A percentile compares a stretch with the other conserved stretches of the same genome.
These are phyloP conservation scores for Candidula unifasciata DNA, from an alignment of 2,888 invertebrate genomes.

Conservation along the genomic window DNA sequence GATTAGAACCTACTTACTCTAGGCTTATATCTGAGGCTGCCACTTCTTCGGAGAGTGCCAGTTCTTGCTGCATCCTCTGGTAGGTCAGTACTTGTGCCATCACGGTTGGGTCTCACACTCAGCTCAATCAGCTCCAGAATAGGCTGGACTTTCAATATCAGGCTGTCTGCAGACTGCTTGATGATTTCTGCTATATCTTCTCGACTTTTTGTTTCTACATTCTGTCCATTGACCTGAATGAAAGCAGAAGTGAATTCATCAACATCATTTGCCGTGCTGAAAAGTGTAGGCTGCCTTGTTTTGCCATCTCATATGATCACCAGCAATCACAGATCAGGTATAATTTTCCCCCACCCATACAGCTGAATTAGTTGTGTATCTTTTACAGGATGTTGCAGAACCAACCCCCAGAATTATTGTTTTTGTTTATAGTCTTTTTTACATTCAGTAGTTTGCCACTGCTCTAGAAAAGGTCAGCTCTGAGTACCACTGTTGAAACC, in stretches of 20 bases:
- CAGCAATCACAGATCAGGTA: too few relatives aligned
- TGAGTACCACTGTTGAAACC: too few relatives aligned
- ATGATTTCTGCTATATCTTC: constrained; percentile 96
- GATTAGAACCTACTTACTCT: constrained; percentile 60
- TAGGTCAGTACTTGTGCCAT: constrained; percentile 84
- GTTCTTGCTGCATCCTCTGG: constrained; percentile 83
- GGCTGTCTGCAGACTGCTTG: constrained; percentile 68
- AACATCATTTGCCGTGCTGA: too few relatives aligned
- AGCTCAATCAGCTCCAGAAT: constrained; percentile 94
- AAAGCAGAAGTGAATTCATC: too few relatives aligned
- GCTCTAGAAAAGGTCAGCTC: too few relatives aligned
- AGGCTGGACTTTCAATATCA: constrained; percentile 93
- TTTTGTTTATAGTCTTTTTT: too few relatives aligned
- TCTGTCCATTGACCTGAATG: constrained; percentile 84
- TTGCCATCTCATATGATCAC: too few relatives aligned
- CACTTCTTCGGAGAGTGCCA: constrained; percentile 90
- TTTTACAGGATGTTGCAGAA: too few relatives aligned
- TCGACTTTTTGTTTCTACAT: constrained; percentile 89
- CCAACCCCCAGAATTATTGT: too few relatives aligned
- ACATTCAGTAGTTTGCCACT: too few relatives aligned
- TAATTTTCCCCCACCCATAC: not conserved
- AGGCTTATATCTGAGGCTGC: constrained; percentile 78
- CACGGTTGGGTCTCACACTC: constrained; percentile 86
- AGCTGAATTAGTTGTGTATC: too few relatives aligned
- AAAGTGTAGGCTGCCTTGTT: too few relatives aligned